A percentile compares a stretch with the other conserved stretches of the same genome.
These are phyloP conservation scores for Herminia tarsipennalis DNA, from an alignment of 2,888 invertebrate genomes.

Conservation along the genomic window DNA sequence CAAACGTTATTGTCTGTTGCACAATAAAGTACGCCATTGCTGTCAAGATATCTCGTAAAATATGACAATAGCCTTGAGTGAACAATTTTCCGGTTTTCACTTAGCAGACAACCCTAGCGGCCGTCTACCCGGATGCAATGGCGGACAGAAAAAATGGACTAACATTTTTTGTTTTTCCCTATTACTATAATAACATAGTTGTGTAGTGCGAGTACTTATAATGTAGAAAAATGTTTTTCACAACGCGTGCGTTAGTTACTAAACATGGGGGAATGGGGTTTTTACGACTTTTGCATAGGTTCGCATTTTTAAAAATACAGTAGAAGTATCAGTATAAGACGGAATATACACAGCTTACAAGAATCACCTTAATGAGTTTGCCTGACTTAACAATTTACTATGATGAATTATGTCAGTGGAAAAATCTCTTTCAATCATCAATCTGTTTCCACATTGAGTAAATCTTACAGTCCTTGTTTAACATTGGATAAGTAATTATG, in stretches of 20 bases:
- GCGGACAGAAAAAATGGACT: slow-evolving; percentile 39
- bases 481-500: no score
- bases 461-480: no score
- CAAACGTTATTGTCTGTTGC: no score
- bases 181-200: slow-evolving; percentile 20
- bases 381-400: no score
- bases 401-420: no score
- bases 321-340: no score
- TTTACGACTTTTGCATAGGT: no score
- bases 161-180: slow-evolving; percentile 19
- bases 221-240: not conserved
- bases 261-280: not conserved
- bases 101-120: slow-evolving; percentile 36
- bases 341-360: no score
- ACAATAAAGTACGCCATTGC: slow-evolving; percentile 1
- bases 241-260: not conserved
- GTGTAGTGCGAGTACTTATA: slow-evolving; percentile 3
- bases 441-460: no score
- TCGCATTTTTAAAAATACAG: no score
- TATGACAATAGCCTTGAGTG: not conserved
- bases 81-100: slow-evolving; percentile 1
- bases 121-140: slow-evolving; percentile 36
- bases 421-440: no score
- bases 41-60: slow-evolving; percentile 3
- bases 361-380: no score